These are phyloP conservation scores for Sesamia nonagrioides DNA, from an alignment of 1,140 invertebrate genomes.

Conservation along the genomic window DNA sequence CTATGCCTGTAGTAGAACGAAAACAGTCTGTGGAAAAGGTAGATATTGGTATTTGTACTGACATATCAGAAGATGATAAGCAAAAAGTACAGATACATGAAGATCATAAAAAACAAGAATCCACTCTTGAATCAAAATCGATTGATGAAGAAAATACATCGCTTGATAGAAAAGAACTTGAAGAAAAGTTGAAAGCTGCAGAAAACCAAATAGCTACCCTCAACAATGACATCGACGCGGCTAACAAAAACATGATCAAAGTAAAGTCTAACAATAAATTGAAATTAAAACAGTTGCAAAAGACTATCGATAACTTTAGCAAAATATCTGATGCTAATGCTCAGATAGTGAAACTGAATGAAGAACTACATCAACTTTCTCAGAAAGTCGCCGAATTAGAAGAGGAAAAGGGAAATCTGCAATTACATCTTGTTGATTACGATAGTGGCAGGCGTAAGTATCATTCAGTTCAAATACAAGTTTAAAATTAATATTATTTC, in stretches of 20 bases:
- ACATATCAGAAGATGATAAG: conserved; percentile 49
- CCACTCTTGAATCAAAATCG: conserved; percentile 42
- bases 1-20: conserved; percentile 63
- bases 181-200: conserved; percentile 77
- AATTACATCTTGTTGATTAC: conserved; percentile 94
- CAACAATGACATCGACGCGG: conserved; percentile 91
- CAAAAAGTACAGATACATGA: not conserved
- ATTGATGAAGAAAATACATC: conserved; percentile 49
- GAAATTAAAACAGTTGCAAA: conserved; percentile 94
- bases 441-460: conserved; percentile 92
- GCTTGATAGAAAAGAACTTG: conserved; percentile 59
- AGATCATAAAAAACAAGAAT: conserved; percentile 27
- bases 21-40: conserved; percentile 53
- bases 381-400: conserved; percentile 94
- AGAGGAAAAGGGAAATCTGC: conserved; percentile 96
- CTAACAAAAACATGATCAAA: conserved; percentile 95
- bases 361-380: conserved; percentile 90
- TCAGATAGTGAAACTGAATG: conserved; percentile 89
- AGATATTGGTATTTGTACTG: conserved; percentile 64
- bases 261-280: conserved; percentile 93
- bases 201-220: conserved; percentile 88
- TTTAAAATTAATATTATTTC: conserved; percentile 1
- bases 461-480: not conserved
- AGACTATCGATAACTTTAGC: conserved; percentile 93
- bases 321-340: conserved; percentile 91